Evolutionary conservation across 1,140 invertebrate species (phyloP).

Genomic region (Megathymus violae): DNA sequence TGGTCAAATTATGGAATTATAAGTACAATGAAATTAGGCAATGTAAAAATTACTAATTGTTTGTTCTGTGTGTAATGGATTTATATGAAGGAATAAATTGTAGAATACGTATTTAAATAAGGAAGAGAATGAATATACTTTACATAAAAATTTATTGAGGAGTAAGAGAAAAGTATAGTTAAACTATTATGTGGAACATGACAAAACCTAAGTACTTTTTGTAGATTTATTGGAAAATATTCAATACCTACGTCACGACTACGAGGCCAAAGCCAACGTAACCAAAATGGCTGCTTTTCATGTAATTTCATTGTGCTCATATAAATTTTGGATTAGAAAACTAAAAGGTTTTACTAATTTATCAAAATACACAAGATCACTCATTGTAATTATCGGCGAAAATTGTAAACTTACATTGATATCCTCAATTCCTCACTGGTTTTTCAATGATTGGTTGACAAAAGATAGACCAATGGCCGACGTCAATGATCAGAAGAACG

Average conservation of each 20-base stretch:
- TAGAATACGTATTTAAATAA: no score
- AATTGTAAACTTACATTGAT: constrained; percentile 81
- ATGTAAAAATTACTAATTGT: no score
- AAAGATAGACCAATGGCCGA: constrained; percentile 83
- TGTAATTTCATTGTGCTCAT: constrained; percentile 58
- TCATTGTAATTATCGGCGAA: constrained; percentile 65
- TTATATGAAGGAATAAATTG: no score
- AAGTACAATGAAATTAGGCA: no score
- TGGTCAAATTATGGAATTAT: no score
- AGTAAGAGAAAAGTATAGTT: neutral
- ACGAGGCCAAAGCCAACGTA: constrained; percentile 68
- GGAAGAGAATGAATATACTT: no score
- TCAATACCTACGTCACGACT: constrained; percentile 58
- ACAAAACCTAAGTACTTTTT: constrained; percentile 3
- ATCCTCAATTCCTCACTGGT: constrained; percentile 80
- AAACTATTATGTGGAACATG: neutral
- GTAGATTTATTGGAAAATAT: constrained; percentile 47
- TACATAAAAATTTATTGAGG: neutral
- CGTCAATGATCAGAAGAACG: constrained; percentile 79
- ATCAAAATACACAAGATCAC: constrained; percentile 42
- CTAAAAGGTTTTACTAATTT: constrained; percentile 50
- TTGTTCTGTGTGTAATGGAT: no score
- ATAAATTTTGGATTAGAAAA: constrained; percentile 44
- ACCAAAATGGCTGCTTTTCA: constrained; percentile 80
- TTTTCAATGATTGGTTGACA: constrained; percentile 84